phyloP scores from a whole-genome alignment of 2,888 invertebrate species.

The Pogonocherus hispidulus region DNA sequence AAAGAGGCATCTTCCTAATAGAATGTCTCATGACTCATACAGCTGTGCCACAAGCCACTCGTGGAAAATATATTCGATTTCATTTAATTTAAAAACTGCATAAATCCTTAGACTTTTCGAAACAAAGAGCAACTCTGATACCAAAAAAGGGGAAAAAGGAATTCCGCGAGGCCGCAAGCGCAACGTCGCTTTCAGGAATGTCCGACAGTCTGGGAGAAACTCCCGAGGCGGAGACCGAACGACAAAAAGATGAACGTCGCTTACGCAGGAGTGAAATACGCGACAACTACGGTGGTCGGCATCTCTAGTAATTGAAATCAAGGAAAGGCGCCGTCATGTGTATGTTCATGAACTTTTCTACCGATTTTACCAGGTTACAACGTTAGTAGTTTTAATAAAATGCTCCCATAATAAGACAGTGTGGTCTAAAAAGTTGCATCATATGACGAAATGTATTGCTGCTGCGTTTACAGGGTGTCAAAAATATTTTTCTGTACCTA shows the following conservation, averaged over 20 bases:
- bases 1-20: too few relatives aligned
- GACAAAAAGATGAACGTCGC: slow-evolving; percentile 16
- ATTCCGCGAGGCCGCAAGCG: not conserved
- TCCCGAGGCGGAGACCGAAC: slow-evolving; percentile 1
- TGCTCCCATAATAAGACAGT: not conserved
- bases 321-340: not conserved
- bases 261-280: slow-evolving; percentile 10
- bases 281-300: slow-evolving; percentile 15
- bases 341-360: not conserved
- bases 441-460: too few relatives aligned
- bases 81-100: too few relatives aligned
- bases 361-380: not conserved
- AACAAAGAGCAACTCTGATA: not conserved
- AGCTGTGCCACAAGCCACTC: too few relatives aligned
- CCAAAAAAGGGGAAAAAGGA: slow-evolving; percentile 10
- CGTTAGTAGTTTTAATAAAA: not conserved
- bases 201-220: not conserved
- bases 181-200: slow-evolving; percentile 17
- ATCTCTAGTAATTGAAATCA: slow-evolving; percentile 9
- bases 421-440: too few relatives aligned
- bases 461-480: too few relatives aligned
- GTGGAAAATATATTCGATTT: too few relatives aligned
- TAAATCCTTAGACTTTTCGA: not conserved
- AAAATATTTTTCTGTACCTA: too few relatives aligned
- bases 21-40: too few relatives aligned